Percentiles rank a stretch among this genome's conserved stretches.
Evolutionary conservation across 1,140 invertebrate genomes (phyloP).

Genomic region (Diploscapter pachys): DNA sequence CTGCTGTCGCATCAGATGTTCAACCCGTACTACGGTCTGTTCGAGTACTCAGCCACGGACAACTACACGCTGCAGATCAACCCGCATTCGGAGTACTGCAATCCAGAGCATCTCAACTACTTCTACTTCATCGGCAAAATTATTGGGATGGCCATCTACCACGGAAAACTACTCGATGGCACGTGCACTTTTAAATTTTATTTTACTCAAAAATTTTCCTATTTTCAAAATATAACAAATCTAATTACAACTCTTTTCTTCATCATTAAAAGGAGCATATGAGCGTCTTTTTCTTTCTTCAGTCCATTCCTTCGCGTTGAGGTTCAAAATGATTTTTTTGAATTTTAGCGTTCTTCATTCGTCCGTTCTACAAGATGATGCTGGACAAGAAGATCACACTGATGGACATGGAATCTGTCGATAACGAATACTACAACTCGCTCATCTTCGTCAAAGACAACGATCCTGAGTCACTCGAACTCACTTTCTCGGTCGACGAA

Average conservation of each 20-base stretch:
- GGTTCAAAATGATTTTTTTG: not conserved
- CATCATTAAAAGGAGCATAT: too few species aligned
- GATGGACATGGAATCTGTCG: constrained; percentile 95
- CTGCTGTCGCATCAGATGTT: constrained; percentile 98
- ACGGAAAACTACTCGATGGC: constrained; percentile 93
- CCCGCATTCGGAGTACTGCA: constrained; percentile 89
- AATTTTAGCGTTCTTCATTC: constrained; percentile 86
- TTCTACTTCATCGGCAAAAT: constrained; percentile 97
- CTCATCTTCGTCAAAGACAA: constrained; percentile 91
- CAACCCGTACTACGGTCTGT: constrained; percentile 97
- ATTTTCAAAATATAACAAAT: constrained; percentile 2
- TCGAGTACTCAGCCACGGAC: constrained; percentile 98
- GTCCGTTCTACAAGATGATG: constrained; percentile 99
- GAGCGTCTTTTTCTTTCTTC: not conserved
- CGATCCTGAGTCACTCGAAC: constrained; percentile 85
- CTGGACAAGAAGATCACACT: constrained; percentile 85
- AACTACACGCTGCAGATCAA: constrained; percentile 99
- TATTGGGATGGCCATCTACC: constrained; percentile 97
- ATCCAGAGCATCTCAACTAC: constrained; percentile 93
- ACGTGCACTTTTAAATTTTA: constrained; percentile 52
- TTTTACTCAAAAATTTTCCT: constrained; percentile 8
- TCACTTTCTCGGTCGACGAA: constrained; percentile 92
- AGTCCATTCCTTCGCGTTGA: not conserved
- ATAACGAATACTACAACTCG: constrained; percentile 97
- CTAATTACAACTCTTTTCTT: not conserved